Base-by-base conservation (phyloP, 2,888 invertebrate genomes). In the Parnassius glacialis region DNA sequence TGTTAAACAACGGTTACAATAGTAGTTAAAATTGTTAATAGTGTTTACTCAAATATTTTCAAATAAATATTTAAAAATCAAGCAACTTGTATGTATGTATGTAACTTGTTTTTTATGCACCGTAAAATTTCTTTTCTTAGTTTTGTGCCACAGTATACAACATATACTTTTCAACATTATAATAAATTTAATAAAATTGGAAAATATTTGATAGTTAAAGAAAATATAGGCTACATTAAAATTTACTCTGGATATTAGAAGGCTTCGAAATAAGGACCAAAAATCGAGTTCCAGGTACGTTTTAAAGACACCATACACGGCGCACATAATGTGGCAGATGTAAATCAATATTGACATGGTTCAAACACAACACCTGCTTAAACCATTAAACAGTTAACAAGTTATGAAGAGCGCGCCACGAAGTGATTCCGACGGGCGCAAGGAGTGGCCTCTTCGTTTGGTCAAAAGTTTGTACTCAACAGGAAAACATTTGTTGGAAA, bases 321-420 rank as follows among this genome's bases (percentile, higher is more conserved):
- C 20, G 43, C 47, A 62, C 57, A 51, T 52, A 25, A 56, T 25
- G 51, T 51, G 51, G 53, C 50, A 53, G 53, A 66, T 64, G 60
- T 66, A 59, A 48, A 64, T 67, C 68, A 72, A 70, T 65, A 70
- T 71, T 71, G 67, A 68, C 64, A 44, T n/a, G 61, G 44, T 42
- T 12, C 68, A 71, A 70, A 70, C 64, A 69, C 61, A 65, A 70
- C 73, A 71, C 70, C 72, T 69, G 70, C 70, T 70, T 65, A 68
- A 71, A 70, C 68, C 64, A 64, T 71, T 70, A 67, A 72, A 73
- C 74, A 70, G 76, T 76, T 75, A 74, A 73, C 69, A 69, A 66
- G 65, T 65, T 62, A 68, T 65, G 63, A 67, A 68, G 63, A 55
- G 59, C 12, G 3, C 48, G 48, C 34, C 10, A 43, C 44, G 45